A percentile compares a stretch with the other conserved stretches of the same genome.
These are phyloP conservation scores for Cynoglossus semilaevis DNA, from an alignment of 2,113 vertebrate species.

Conservation along the genomic window DNA sequence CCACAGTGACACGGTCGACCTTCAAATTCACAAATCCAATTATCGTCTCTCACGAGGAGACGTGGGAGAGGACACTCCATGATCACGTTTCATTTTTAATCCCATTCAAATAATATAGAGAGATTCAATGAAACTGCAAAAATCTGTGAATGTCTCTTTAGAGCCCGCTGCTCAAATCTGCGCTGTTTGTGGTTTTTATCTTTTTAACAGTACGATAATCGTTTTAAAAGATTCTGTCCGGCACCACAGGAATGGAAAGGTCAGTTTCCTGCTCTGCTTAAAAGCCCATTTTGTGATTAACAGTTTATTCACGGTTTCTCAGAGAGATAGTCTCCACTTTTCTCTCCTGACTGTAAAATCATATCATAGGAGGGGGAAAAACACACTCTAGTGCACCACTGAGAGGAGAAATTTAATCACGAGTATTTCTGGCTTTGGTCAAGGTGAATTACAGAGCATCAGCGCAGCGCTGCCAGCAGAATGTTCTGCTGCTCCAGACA, in stretches of 20 bases:
- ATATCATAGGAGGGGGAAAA: slow-evolving; percentile 20
- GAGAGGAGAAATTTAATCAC: slow-evolving; percentile 30
- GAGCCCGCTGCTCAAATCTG: too few species aligned
- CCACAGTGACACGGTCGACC: neutral
- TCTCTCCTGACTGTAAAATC: slow-evolving; percentile 25
- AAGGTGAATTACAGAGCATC: slow-evolving; percentile 24
- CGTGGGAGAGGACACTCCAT: neutral
- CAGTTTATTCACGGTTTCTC: slow-evolving; percentile 24
- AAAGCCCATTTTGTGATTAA: slow-evolving; percentile 32
- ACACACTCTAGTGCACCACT: slow-evolving; percentile 7
- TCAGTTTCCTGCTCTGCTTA: slow-evolving; percentile 20
- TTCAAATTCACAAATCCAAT: slow-evolving; percentile 12
- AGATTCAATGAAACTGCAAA: neutral
- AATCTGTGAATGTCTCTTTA: neutral
- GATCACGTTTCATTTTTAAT: neutral
- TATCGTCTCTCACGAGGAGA: neutral
- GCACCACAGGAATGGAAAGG: slow-evolving; percentile 14
- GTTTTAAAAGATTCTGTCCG: neutral
- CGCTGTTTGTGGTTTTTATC: neutral
- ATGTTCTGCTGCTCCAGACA: slow-evolving; percentile 6
- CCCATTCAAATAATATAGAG: neutral
- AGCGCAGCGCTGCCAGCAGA: neutral
- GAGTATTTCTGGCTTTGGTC: slow-evolving; percentile 31
- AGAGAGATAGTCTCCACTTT: slow-evolving; percentile 20
- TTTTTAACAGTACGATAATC: slow-evolving; percentile 6